Conservation (phyloP, 2,797 vertebrate species). For the Xenentodon cancila region DNA sequence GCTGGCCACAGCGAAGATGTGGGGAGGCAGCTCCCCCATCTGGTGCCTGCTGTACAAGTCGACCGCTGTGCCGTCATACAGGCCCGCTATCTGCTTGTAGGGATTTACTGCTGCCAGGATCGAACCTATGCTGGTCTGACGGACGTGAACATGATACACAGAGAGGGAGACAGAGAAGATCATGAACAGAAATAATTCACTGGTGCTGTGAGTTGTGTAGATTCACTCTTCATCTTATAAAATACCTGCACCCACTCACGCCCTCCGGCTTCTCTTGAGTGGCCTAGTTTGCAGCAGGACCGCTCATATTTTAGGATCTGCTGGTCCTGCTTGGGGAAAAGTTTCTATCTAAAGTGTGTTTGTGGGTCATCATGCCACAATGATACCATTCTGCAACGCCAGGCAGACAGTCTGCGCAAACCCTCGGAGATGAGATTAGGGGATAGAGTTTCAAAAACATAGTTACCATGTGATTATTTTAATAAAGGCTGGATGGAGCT, state of each 20-base stretch:
- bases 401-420: constrained; percentile 5
- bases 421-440: constrained; percentile 50
- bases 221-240: constrained; percentile 23
- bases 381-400: constrained; percentile 32
- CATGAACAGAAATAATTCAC: neutral
- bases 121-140: constrained; percentile 92
- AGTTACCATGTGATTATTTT: constrained; percentile 49
- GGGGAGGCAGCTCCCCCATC: constrained; percentile 92
- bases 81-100: constrained; percentile 87
- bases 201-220: neutral
- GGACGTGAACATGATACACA: constrained; percentile 1
- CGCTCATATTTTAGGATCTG: constrained; percentile 62
- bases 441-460: constrained; percentile 52
- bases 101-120: constrained; percentile 93
- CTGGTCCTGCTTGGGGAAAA: constrained; percentile 49
- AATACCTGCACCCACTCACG: constrained; percentile 15
- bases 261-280: constrained; percentile 16
- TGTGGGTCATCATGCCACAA: constrained; percentile 65
- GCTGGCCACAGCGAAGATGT: constrained; percentile 92
- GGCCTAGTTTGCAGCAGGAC: constrained; percentile 58
- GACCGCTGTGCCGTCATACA: constrained; percentile 85
- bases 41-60: constrained; percentile 89
- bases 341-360: constrained; percentile 66
- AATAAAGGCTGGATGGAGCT: constrained; percentile 48
- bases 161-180: neutral